Evolutionary conservation across 2,797 vertebrate genomes (phyloP).

Genomic region (Parambassis ranga): DNA sequence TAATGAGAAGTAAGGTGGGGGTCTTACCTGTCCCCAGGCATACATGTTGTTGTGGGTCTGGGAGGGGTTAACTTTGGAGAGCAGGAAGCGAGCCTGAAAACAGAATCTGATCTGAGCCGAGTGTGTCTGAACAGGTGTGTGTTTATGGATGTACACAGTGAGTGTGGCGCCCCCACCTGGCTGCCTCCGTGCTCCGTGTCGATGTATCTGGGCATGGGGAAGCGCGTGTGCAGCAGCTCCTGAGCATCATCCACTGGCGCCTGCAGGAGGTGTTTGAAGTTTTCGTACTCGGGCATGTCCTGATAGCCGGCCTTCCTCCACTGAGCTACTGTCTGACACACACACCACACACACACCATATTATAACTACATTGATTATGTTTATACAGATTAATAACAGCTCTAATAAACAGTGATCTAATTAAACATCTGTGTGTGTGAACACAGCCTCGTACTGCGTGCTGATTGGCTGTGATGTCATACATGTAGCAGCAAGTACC

Average conservation of each 20-base stretch:
- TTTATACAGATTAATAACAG: no score
- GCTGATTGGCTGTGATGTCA: background rate
- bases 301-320: conserved; percentile 97
- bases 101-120: no score
- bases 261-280: conserved; percentile 93
- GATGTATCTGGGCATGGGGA: conserved; percentile 97
- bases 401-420: no score
- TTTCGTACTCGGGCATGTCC: conserved; percentile 95
- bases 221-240: conserved; percentile 94
- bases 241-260: conserved; percentile 94
- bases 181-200: conserved; percentile 98
- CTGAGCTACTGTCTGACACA: conserved; percentile 90
- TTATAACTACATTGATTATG: no score
- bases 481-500: conserved; percentile 79
- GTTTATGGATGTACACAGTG: background rate
- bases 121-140: background rate
- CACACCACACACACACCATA: background rate
- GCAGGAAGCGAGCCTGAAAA: conserved; percentile 90
- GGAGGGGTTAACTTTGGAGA: conserved; percentile 98
- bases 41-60: conserved; percentile 99
- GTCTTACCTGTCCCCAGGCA: conserved; percentile 92
- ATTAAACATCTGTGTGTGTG: no score
- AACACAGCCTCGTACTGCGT: background rate
- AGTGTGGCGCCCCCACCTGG: conserved; percentile 79
- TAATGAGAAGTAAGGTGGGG: background rate